Conservation (phyloP, 2,113 vertebrate genomes). For the Phoenicopterus ruber region DNA sequence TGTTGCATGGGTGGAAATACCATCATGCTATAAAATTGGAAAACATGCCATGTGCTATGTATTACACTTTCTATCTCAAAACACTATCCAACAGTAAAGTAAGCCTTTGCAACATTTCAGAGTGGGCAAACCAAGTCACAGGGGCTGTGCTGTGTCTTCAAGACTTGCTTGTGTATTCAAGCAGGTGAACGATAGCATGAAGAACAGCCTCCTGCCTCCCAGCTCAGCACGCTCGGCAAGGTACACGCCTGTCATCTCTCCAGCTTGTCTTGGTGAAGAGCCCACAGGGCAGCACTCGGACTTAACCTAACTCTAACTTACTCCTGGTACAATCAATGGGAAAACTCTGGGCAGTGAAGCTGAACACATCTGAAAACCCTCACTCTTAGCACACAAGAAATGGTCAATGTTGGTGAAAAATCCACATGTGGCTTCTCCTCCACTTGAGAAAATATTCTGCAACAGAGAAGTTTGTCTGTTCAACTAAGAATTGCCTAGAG, state of each 20-base stretch:
- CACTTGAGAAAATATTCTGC: not conserved
- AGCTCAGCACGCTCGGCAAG: not conserved
- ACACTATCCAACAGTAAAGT: not conserved
- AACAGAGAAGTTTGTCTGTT: not conserved
- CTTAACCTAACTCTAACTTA: not conserved
- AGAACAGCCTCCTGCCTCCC: not conserved
- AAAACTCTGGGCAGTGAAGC: not conserved
- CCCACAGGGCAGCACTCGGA: not conserved
- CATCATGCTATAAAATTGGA: not conserved
- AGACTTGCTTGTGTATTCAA: not conserved
- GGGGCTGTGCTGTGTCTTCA: not conserved
- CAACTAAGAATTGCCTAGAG: not conserved
- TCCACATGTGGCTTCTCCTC: not conserved
- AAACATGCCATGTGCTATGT: fast-evolving
- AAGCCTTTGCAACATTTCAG: not conserved
- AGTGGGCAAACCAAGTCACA: not conserved
- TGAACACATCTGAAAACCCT: not conserved
- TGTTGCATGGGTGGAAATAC: not conserved
- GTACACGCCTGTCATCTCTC: not conserved
- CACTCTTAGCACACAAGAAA: not conserved
- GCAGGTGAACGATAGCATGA: not conserved
- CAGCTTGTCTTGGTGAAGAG: not conserved
- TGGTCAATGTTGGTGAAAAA: not conserved
- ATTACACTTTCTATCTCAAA: not conserved
- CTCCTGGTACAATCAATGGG: not conserved